Evolutionary conservation across 1,140 invertebrate genomes (phyloP).

Genomic region (Diuraphis noxia): DNA sequence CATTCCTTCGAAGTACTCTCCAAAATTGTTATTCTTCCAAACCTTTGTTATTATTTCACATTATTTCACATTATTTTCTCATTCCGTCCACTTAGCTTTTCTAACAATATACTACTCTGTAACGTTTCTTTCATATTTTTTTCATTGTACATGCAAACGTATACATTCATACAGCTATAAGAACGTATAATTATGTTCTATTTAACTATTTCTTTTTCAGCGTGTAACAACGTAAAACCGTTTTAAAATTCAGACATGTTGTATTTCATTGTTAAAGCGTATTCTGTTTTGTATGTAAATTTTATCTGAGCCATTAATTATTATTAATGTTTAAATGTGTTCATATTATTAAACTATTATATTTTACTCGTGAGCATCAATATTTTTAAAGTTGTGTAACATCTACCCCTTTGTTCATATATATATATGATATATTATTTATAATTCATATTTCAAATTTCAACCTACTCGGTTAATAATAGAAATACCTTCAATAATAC

Average conservation of each 20-base stretch:
- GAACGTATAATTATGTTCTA: neutral
- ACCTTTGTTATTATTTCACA: neutral
- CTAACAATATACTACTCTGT: neutral
- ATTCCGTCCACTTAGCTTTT: neutral
- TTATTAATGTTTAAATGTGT: neutral
- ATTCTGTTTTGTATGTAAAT: neutral
- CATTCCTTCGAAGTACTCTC: neutral
- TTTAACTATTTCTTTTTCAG: neutral
- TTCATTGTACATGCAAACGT: neutral
- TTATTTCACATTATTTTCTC: slow-evolving; percentile 6
- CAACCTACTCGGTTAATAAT: neutral
- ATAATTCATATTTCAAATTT: neutral
- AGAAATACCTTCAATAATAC: neutral
- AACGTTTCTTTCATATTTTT: neutral
- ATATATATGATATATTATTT: neutral
- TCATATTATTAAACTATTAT: neutral
- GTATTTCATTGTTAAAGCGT: neutral
- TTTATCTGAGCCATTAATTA: neutral
- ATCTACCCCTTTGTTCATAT: neutral
- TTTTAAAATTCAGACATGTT: neutral
- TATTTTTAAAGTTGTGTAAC: neutral
- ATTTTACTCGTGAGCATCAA: neutral
- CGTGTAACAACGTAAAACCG: neutral
- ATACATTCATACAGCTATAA: neutral
- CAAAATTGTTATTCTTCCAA: neutral